Percentiles rank a stretch among this genome's conserved stretches.
Evolutionary conservation across 2,888 invertebrate species (phyloP).

Genomic region (Deladenus siricidicola): DNA sequence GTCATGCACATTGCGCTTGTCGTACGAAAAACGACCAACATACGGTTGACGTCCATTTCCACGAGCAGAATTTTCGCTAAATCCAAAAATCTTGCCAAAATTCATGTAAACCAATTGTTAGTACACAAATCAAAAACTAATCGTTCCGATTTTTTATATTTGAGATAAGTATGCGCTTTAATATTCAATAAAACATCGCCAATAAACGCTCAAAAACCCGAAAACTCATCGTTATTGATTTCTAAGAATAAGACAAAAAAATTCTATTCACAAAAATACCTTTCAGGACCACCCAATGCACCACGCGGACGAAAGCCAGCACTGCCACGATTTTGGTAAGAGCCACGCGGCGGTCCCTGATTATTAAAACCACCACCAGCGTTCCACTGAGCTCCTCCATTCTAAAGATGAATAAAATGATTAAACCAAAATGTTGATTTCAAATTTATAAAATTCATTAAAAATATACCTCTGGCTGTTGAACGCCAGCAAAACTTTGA

Average conservation of each 20-base stretch:
- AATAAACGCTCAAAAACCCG: too few species aligned
- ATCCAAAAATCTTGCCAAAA: neutral
- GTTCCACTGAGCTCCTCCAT: neutral
- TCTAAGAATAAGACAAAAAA: too few species aligned
- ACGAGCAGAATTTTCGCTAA: neutral
- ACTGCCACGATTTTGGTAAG: conserved; percentile 7
- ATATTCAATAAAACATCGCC: too few species aligned
- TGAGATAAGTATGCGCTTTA: too few species aligned
- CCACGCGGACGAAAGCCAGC: conserved; percentile 16
- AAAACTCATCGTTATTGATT: too few species aligned
- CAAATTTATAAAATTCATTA: neutral
- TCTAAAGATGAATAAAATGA: neutral
- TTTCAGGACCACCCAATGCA: conserved; percentile 8
- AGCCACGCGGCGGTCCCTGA: neutral
- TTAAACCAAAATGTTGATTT: neutral
- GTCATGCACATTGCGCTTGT: conserved; percentile 31
- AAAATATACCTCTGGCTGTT: conserved; percentile 13
- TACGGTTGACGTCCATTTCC: conserved; percentile 22
- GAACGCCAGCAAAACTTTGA: conserved; percentile 28
- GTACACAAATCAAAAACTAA: neutral
- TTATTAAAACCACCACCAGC: conserved; percentile 6
- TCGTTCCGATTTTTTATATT: too few species aligned
- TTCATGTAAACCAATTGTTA: neutral
- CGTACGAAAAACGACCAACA: conserved; percentile 33
- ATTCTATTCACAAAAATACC: too few species aligned